Base-by-base conservation (phyloP, 2,888 invertebrate genomes). In the Scaptomyza parva region DNA sequence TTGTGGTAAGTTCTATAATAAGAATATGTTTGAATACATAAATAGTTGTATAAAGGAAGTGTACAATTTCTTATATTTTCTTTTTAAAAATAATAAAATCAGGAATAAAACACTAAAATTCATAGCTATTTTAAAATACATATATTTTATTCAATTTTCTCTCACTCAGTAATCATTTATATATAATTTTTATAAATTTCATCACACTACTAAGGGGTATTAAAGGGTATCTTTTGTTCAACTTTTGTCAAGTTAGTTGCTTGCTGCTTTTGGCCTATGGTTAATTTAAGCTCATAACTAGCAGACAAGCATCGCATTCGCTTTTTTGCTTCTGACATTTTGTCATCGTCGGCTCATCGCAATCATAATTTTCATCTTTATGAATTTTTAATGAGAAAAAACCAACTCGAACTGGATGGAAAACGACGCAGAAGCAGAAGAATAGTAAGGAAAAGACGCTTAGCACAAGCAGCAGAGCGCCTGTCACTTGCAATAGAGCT, bases 331-430 rank as follows among this genome's bases (percentile, higher is more conserved):
- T 73, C 59, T 83, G 87, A 88, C 86, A 76, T 88, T 86, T 77
- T 80, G 78, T 86, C 85, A 78, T 86, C 77, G 65, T 50, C 80
- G 61, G 63, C 86, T 82, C 83, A 83, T 86, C 77, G 76, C 76
- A 88, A 86, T 85, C 88, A 88, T 78, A 87, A 88, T 88, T 88
- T 86, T 58, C 86, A 88, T 82, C 70, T 70, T 88, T 85, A 88
- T 85, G 88, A 88, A 85, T 87, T 88, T 86, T 84, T 88, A 85
- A 85, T 85, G 88, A 78, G 87, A 81, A 85, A 77, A 75, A 57
- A 70, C 73, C 73, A 57, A 72, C 67, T 66, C 47, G 45, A 76
- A 72, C 57, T 66, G 67, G 9, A 24, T 28, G 41, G 26, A 17
- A 44, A 53, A 37, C 17, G 17, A 37, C 2, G 11, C 7, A 14